Base-by-base conservation (phyloP, 2,888 invertebrate species). In the Trachelus iudaicus region DNA sequence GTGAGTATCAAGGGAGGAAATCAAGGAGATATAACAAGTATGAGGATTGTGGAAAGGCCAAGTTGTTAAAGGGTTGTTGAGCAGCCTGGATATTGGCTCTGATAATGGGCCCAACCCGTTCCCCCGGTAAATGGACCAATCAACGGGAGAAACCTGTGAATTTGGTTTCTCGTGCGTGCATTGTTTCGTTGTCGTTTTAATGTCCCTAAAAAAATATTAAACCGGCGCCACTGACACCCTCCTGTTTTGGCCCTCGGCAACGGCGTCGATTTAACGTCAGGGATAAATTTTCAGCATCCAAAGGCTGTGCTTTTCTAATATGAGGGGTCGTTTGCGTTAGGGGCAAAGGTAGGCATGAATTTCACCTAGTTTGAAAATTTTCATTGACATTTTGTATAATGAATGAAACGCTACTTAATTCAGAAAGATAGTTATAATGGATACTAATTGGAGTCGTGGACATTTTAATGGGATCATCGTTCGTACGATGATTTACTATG, bases 21-120 rank as follows among this genome's bases (percentile, higher is more conserved):
- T 73, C 78, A 77, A 79, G 77, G 78, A 79, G 79, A 79, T 15
- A 40, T 40, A 40, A 40, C 40, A 40, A 15, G 40, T 40, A 40
- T 15, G 40, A 40, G 40, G 15, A 40, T 40, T 15, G 40, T 40
- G 73, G 73, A 35, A 80, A 77, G 80, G 78, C 77, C 37, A 75
- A 78, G 79, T 84, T 83, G 85, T 85, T 85, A 86, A 81, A 79
- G 83, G 81, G 81, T 85, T 83, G 85, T 86, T 80, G 83, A 87
- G 85, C 85, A 85, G 80, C 83, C 82, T 82, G 84, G 85, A 86
- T 85, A 85, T 85, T 83, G 85, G 85, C 82, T 83, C 82, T 84
- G 83, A 85, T 85, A 85, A 85, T 84, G 80, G 83, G 73, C 4
- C 82, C 79, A 80, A 40, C 1, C 82, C 80, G 1, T 13, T 13